phyloP scores from a whole-genome alignment of 2,113 vertebrate genomes.

The Cyanoliseus patagonus region DNA sequence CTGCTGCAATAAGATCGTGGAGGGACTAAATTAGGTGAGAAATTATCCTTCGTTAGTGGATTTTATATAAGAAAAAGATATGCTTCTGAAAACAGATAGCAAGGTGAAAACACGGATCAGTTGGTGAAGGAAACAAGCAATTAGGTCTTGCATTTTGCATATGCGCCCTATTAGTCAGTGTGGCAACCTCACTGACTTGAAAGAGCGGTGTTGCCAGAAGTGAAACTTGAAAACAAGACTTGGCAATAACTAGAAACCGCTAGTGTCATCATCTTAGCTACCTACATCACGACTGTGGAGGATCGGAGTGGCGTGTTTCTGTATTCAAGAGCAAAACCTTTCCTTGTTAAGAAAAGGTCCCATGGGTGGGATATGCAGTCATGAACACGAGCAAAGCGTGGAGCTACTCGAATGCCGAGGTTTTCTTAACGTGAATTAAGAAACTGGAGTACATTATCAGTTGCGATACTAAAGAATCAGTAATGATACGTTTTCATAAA shows the following conservation, averaged over 20 bases:
- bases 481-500: neutral
- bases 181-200: conserved; percentile 35
- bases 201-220: neutral
- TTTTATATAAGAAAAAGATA: conserved; percentile 9
- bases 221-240: conserved; percentile 41
- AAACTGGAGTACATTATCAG: neutral
- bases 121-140: neutral
- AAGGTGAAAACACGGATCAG: neutral
- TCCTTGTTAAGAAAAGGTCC: neutral
- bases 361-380: neutral
- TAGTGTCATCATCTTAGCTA: neutral
- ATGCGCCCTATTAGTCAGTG: neutral
- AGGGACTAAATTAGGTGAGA: conserved; percentile 14
- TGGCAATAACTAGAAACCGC: conserved; percentile 43
- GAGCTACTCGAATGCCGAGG: neutral
- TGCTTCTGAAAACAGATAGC: neutral
- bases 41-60: neutral
- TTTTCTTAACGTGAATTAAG: neutral
- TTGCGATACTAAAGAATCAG: neutral
- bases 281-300: neutral
- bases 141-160: neutral
- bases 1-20: neutral
- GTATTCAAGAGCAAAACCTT: neutral
- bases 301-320: neutral
- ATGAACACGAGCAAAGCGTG: neutral